Percentiles rank a stretch among this genome's conserved stretches.
Conservation (phyloP, 2,113 vertebrate genomes). For the Numida meleagris region DNA sequence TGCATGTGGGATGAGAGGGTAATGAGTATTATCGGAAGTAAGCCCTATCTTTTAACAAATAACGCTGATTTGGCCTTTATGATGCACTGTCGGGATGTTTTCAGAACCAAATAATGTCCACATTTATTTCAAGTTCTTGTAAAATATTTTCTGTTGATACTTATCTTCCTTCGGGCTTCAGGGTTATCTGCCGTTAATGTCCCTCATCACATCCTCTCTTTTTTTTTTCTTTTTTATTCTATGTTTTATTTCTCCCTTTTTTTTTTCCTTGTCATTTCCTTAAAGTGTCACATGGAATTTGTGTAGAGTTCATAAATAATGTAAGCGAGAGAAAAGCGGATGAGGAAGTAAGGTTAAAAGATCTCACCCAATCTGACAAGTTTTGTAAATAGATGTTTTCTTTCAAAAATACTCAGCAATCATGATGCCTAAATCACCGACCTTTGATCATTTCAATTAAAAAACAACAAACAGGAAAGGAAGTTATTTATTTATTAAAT, state of each 20-base stretch:
- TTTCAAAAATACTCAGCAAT: background rate
- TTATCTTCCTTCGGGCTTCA: background rate
- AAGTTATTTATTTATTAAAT: background rate
- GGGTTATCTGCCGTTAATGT: background rate
- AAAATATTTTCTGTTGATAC: background rate
- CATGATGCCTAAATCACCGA: background rate
- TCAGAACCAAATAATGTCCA: background rate
- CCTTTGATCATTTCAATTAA: background rate
- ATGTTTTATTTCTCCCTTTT: too few species aligned
- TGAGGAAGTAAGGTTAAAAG: background rate
- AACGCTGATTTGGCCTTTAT: fast-evolving
- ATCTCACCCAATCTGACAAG: background rate
- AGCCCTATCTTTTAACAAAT: background rate
- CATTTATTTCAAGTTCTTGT: background rate
- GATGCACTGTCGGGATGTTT: background rate
- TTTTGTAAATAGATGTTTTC: background rate
- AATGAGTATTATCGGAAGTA: background rate
- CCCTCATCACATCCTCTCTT: background rate
- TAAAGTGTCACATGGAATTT: background rate
- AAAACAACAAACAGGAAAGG: background rate
- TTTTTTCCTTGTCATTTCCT: background rate
- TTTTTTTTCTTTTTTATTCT: background rate
- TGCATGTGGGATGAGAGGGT: background rate
- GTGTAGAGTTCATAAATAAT: background rate
- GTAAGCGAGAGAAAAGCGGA: background rate